A percentile compares a stretch with the other conserved stretches of the same genome.
Conservation (phyloP, 1,140 invertebrate genomes). For the Drosophila elegans region DNA sequence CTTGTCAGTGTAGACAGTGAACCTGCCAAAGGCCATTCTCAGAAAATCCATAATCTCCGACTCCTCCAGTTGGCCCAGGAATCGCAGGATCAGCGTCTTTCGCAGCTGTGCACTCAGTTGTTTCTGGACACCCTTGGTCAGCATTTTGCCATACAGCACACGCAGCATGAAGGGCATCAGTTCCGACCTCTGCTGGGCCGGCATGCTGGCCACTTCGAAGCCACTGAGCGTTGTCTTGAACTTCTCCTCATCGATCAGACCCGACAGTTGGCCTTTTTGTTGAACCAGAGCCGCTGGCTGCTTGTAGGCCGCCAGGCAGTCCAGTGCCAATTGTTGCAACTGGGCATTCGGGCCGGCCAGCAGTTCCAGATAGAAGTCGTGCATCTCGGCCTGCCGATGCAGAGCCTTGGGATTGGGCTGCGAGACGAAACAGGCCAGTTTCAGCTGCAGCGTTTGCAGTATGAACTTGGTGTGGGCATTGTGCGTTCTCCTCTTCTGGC, state of each 20-base stretch:
- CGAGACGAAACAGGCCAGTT: conserved; percentile 90
- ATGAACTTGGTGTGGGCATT: conserved; percentile 53
- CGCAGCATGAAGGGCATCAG: conserved; percentile 93
- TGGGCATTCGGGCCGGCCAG: conserved; percentile 91
- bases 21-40: conserved; percentile 92
- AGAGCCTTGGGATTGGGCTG: conserved; percentile 93
- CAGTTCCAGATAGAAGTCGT: conserved; percentile 91
- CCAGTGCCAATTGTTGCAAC: conserved; percentile 93
- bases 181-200: conserved; percentile 90
- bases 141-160: conserved; percentile 96
- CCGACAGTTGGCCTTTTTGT: conserved; percentile 91
- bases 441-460: conserved; percentile 84
- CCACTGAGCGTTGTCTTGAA: conserved; percentile 93
- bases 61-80: conserved; percentile 92
- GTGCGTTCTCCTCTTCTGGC: conserved; percentile 30
- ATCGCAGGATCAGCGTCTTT: conserved; percentile 92
- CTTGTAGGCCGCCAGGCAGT: conserved; percentile 94
- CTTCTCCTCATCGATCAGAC: conserved; percentile 93
- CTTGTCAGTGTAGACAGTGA: conserved; percentile 88
- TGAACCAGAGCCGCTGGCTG: conserved; percentile 89
- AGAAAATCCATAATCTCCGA: conserved; percentile 92
- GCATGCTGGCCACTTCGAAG: conserved; percentile 90
- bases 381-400: conserved; percentile 90
- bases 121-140: conserved; percentile 91
- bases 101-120: conserved; percentile 88